A percentile compares a stretch with the other conserved stretches of the same genome.
Conservation (phyloP, 2,888 invertebrate genomes). For the Charanyca ferruginea region DNA sequence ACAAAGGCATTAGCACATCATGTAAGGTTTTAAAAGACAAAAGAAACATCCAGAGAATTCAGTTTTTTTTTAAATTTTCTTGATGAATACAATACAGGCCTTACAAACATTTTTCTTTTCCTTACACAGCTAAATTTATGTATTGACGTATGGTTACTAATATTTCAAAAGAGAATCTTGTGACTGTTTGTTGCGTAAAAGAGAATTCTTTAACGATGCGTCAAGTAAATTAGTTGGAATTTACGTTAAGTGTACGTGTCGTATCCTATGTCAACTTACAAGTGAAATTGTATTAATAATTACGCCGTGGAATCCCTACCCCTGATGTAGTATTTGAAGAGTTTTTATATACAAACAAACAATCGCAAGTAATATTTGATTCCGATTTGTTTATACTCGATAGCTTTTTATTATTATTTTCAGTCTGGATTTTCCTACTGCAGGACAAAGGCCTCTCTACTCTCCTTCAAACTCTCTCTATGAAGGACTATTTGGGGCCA, state of each 20-base stretch:
- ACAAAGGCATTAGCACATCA: background rate
- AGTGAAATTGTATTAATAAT: slow-evolving; percentile 46
- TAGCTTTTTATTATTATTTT: no score
- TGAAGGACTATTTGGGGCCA: no score
- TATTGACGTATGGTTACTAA: slow-evolving; percentile 30
- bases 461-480: no score
- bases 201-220: slow-evolving; percentile 50
- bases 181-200: slow-evolving; percentile 49
- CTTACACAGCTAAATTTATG: background rate
- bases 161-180: slow-evolving; percentile 47
- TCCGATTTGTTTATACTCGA: slow-evolving; percentile 23
- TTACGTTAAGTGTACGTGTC: slow-evolving; percentile 39
- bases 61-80: background rate
- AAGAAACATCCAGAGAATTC: background rate
- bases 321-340: slow-evolving; percentile 18
- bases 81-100: background rate
- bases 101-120: slow-evolving; percentile 1
- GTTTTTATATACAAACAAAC: slow-evolving; percentile 31
- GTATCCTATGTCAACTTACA: slow-evolving; percentile 49
- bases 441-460: no score
- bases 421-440: no score
- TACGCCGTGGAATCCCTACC: slow-evolving; percentile 52
- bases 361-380: slow-evolving; percentile 22
- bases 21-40: background rate
- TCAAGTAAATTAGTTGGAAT: slow-evolving; percentile 44